Percentiles rank a stretch among this genome's conserved stretches.
These are phyloP conservation scores for Oreochromis grahami DNA, from an alignment of 2,797 vertebrate species.

Conservation along the genomic window DNA sequence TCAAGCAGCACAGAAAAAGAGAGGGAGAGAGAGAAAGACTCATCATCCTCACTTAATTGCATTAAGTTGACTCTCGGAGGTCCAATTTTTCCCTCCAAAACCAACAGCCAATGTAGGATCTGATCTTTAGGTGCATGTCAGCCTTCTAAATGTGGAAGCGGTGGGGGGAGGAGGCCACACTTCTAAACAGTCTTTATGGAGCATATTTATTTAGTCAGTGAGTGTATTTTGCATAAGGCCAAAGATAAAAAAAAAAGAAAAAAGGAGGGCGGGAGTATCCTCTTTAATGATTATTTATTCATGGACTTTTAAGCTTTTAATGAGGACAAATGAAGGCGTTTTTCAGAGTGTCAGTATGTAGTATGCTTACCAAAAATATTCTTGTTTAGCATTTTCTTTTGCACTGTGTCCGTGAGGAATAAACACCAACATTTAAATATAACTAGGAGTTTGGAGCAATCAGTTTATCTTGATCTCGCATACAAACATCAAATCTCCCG, in stretches of 20 bases:
- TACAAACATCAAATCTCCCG: conserved; percentile 45
- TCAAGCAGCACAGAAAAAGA: conserved; percentile 62
- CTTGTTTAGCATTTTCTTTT: conserved; percentile 77
- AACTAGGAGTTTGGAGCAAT: conserved; percentile 57
- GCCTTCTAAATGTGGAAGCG: conserved; percentile 61
- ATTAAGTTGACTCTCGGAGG: conserved; percentile 77
- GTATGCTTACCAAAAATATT: conserved; percentile 78
- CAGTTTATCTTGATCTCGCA: conserved; percentile 54
- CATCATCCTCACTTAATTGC: conserved; percentile 76
- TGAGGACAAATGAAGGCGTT: conserved; percentile 84
- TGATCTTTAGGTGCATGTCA: conserved; percentile 67
- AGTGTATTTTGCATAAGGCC: conserved; percentile 69
- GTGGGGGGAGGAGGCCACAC: conserved; percentile 36
- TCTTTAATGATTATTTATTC: conserved; percentile 82
- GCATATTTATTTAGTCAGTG: conserved; percentile 69
- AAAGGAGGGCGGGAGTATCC: conserved; percentile 46
- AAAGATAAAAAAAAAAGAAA: conserved; percentile 25
- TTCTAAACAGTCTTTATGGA: conserved; percentile 72
- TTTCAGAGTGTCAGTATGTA: conserved; percentile 79
- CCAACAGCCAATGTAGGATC: conserved; percentile 56
- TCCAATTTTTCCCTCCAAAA: conserved; percentile 69
- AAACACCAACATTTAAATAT: conserved; percentile 73
- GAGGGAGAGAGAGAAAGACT: conserved; percentile 58
- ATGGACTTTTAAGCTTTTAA: conserved; percentile 86
- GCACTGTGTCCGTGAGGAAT: conserved; percentile 69